Conservation (phyloP, 2,113 vertebrate genomes). For the Axis porcinus region DNA sequence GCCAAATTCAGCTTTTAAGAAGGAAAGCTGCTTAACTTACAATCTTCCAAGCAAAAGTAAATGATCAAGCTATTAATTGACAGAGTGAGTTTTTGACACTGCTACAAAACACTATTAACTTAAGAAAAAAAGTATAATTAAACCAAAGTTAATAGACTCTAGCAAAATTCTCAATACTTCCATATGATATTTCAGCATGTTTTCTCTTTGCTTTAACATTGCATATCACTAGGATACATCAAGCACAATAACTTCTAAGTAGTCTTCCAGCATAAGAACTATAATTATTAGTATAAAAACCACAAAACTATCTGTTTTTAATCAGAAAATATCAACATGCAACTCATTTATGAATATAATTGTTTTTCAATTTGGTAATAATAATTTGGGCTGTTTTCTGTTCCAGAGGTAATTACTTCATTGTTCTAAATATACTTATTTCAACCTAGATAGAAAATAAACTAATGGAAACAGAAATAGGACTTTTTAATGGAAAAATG, state of each 20-base stretch:
- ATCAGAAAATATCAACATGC: conserved; percentile 28
- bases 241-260: neutral
- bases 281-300: neutral
- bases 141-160: conserved; percentile 26
- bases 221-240: neutral
- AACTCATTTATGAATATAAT: neutral
- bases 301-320: neutral
- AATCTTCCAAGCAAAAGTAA: conserved; percentile 5
- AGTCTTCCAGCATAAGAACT: neutral
- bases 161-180: neutral
- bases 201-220: neutral
- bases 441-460: neutral
- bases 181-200: neutral
- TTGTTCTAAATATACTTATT: conserved; percentile 10
- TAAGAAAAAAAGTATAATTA: conserved; percentile 10
- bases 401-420: neutral
- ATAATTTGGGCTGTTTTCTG: neutral
- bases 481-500: neutral
- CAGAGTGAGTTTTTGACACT: neutral
- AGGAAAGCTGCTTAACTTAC: neutral
- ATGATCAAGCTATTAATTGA: conserved; percentile 16
- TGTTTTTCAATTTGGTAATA: conserved; percentile 5
- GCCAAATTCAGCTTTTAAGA: conserved; percentile 5
- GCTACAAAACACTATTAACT: neutral
- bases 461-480: neutral